phyloP scores from a whole-genome alignment of 1,140 invertebrate genomes.

The Penaeus japonicus region DNA sequence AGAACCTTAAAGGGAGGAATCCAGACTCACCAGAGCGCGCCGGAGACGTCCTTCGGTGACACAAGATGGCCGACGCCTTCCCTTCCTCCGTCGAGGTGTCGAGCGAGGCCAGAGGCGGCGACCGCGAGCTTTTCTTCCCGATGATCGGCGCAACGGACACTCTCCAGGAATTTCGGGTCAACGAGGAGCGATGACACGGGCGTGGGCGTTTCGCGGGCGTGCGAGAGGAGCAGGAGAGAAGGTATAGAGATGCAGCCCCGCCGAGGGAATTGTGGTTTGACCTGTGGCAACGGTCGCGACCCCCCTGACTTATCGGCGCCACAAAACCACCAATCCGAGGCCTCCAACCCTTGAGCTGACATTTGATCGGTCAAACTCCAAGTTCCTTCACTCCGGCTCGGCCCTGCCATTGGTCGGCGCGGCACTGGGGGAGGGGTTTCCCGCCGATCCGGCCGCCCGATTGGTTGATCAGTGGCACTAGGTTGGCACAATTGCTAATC shows the following conservation, averaged over 20 bases:
- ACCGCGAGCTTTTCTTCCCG: neutral
- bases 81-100: neutral
- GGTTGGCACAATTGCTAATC: constrained; percentile 45
- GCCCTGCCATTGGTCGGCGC: constrained; percentile 22
- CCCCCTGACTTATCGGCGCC: constrained; percentile 41
- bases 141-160: too few species aligned
- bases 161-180: too few species aligned
- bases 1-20: too few species aligned
- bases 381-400: constrained; percentile 21
- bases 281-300: constrained; percentile 2
- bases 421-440: constrained; percentile 38
- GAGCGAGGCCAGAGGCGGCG: neutral
- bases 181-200: too few species aligned
- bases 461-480: constrained; percentile 47
- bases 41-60: neutral
- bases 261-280: neutral
- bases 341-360: constrained; percentile 52
- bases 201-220: neutral
- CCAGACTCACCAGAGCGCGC: neutral
- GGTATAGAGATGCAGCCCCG: neutral
- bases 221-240: neutral
- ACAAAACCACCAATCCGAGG: constrained; percentile 32
- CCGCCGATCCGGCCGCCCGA: neutral
- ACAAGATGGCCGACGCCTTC: constrained; percentile 23
- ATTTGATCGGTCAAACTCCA: constrained; percentile 56